A percentile compares a stretch with the other conserved stretches of the same genome.
Conservation (phyloP, 1,140 invertebrate genomes). For the Spodoptera frugiperda region DNA sequence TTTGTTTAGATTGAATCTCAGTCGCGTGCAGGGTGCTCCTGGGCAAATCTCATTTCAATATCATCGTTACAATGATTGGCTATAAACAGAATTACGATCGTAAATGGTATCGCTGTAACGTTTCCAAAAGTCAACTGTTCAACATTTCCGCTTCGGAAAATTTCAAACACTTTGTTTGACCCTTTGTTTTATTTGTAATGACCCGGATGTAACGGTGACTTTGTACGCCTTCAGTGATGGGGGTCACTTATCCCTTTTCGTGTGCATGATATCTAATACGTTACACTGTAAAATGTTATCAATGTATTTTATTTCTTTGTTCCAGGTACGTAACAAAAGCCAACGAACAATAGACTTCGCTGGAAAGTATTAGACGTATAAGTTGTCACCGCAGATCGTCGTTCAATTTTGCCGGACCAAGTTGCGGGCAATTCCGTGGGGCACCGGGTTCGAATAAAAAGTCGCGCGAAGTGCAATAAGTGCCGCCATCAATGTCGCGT, state of each 20-base stretch:
- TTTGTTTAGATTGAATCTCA: slow-evolving; percentile 60
- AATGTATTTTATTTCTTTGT: slow-evolving; percentile 46
- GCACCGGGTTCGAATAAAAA: slow-evolving; percentile 66
- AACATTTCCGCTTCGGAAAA: slow-evolving; percentile 3
- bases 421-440: slow-evolving; percentile 63
- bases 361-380: slow-evolving; percentile 44
- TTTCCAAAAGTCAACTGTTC: slow-evolving; percentile 32
- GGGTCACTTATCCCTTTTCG: neutral
- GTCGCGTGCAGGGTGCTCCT: slow-evolving; percentile 35
- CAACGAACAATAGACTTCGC: slow-evolving; percentile 30
- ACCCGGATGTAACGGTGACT: neutral
- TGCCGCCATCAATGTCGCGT: slow-evolving; percentile 77
- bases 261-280: neutral
- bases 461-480: slow-evolving; percentile 76
- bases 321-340: slow-evolving; percentile 62
- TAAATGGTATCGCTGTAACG: slow-evolving; percentile 31
- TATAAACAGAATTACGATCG: slow-evolving; percentile 31
- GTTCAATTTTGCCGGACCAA: slow-evolving; percentile 60
- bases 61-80: slow-evolving; percentile 43
- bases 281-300: neutral
- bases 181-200: slow-evolving; percentile 10
- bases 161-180: neutral
- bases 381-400: slow-evolving; percentile 50
- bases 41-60: slow-evolving; percentile 48
- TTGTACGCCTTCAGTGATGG: neutral